These are phyloP conservation scores for Acanthosoma haemorrhoidale DNA, from an alignment of 2,888 invertebrate genomes.

Conservation along the genomic window DNA sequence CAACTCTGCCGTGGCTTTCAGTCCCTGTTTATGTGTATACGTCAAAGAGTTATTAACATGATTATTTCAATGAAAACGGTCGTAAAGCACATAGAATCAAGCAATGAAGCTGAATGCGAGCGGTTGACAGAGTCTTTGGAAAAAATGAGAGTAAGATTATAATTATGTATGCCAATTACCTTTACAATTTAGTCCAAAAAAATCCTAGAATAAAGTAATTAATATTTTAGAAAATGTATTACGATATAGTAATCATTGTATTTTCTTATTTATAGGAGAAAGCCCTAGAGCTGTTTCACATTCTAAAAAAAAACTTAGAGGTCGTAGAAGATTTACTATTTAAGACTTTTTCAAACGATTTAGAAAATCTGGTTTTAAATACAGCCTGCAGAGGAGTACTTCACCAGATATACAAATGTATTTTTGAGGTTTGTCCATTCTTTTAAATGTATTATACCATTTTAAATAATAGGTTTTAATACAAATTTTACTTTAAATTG, in stretches of 20 bases:
- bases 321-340: constrained; percentile 55
- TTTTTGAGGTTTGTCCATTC: constrained; percentile 66
- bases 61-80: constrained; percentile 76
- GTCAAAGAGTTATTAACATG: constrained; percentile 73
- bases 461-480: not conserved
- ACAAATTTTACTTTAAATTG: not conserved
- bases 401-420: constrained; percentile 83
- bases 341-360: constrained; percentile 53
- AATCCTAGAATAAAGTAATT: too few species aligned
- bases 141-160: not conserved
- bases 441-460: not conserved
- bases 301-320: constrained; percentile 54
- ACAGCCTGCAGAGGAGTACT: constrained; percentile 68
- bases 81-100: constrained; percentile 58
- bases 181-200: too few species aligned
- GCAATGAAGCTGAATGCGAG: not conserved
- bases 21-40: constrained; percentile 67
- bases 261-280: constrained; percentile 48
- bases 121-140: not conserved
- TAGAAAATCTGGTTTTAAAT: constrained; percentile 56
- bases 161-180: too few species aligned
- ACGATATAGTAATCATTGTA: too few species aligned
- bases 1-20: constrained; percentile 73
- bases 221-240: too few species aligned
- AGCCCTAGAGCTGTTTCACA: constrained; percentile 54